phyloP scores from a whole-genome alignment of 35 echinoderm and acorn worm species.

The Ophioderma brevispina region DNA sequence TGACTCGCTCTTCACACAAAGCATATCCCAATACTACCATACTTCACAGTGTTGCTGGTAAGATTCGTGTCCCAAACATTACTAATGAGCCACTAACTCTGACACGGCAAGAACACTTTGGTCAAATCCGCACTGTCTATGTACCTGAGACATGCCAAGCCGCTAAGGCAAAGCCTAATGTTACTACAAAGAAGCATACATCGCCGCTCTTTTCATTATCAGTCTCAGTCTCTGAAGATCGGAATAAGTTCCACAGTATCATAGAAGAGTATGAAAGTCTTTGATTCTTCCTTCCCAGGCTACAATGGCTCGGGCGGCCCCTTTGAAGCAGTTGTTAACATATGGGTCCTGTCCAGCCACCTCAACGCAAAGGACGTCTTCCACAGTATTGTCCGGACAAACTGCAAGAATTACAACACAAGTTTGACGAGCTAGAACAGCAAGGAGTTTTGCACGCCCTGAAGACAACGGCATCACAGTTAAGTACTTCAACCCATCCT shows the following conservation, averaged over 20 bases:
- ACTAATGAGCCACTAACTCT: conserved; percentile 31
- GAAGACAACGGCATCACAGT: conserved; percentile 50
- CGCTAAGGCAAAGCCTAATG: too few relatives aligned
- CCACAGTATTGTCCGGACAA: conserved; percentile 10
- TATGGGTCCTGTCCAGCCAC: conserved; percentile 71
- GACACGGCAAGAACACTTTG: conserved; percentile 27
- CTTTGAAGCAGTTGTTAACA: conserved; percentile 37
- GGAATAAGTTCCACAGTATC: neutral
- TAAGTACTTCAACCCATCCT: too few relatives aligned
- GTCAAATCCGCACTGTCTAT: neutral
- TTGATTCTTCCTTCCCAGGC: neutral
- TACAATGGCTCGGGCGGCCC: conserved; percentile 27
- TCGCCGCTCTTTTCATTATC: neutral
- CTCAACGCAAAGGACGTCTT: conserved; percentile 49
- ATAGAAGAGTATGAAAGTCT: conserved; percentile 19
- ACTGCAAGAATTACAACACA: conserved; percentile 35
- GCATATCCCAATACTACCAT: conserved; percentile 19
- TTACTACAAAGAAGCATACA: neutral
- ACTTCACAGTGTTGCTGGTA: conserved; percentile 22
- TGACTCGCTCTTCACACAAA: neutral
- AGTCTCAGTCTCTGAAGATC: conserved; percentile 1
- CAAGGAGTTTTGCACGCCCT: conserved; percentile 41
- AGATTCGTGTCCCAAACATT: conserved; percentile 44
- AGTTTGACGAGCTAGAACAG: conserved; percentile 58
- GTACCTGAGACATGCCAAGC: neutral